Conservation (phyloP, 2,797 vertebrate genomes). For the Pitangus sulphuratus region DNA sequence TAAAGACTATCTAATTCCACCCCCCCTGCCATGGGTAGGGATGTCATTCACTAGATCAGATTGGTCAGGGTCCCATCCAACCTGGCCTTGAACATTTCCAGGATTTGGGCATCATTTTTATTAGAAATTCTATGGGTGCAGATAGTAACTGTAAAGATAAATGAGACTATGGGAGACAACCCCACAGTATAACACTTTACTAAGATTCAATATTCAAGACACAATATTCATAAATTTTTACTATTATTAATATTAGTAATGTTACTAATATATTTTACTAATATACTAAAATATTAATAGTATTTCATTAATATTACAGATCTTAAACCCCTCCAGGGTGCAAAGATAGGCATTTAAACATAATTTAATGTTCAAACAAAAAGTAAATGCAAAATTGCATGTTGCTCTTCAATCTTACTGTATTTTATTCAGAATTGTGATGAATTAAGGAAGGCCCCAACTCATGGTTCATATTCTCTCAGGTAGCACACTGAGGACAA, state of each 20-base stretch:
- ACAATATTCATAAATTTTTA: not conserved
- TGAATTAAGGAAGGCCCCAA: not conserved
- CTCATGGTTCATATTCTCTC: not conserved
- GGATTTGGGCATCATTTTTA: not conserved
- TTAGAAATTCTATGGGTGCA: not conserved
- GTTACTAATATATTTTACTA: not conserved
- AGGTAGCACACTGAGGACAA: not conserved
- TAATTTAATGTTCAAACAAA: not conserved
- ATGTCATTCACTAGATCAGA: not conserved
- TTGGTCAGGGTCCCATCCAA: not conserved
- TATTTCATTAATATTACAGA: not conserved
- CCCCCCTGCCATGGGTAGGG: not conserved
- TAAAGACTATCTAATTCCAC: not conserved
- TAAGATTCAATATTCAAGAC: not conserved
- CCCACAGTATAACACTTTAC: not conserved
- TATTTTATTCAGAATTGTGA: not conserved
- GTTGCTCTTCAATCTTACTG: not conserved
- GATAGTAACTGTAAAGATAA: not conserved
- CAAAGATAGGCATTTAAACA: not conserved
- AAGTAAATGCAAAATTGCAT: not conserved
- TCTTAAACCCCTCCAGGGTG: not conserved
- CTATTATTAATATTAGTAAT: not conserved
- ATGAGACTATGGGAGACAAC: not conserved
- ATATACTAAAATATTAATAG: not conserved
- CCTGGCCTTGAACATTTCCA: not conserved